A percentile compares a stretch with the other conserved stretches of the same genome.
These are phyloP conservation scores for Catharus ustulatus DNA, from an alignment of 2,797 vertebrate genomes.

Conservation along the genomic window DNA sequence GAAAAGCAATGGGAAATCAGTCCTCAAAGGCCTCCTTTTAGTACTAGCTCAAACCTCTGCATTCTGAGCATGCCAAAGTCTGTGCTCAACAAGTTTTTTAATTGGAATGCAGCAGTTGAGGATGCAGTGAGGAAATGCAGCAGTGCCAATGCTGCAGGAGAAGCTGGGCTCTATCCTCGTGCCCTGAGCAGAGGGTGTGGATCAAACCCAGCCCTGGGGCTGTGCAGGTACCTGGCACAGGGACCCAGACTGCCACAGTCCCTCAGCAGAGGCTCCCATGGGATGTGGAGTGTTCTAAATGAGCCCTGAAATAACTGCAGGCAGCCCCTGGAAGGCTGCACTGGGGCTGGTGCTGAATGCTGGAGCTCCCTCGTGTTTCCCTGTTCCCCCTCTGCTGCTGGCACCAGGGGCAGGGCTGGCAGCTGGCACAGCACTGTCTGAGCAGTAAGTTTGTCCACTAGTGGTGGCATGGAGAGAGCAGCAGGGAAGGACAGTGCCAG, in stretches of 20 bases:
- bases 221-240: too few species aligned
- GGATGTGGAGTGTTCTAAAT: neutral
- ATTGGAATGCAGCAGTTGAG: neutral
- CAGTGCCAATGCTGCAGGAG: neutral
- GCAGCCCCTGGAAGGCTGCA: neutral
- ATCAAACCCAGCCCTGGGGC: neutral
- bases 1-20: neutral
- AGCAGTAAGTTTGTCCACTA: neutral
- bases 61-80: neutral
- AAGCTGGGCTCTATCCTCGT: rapidly evolving
- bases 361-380: rapidly evolving
- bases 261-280: rapidly evolving
- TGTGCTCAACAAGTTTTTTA: rapidly evolving
- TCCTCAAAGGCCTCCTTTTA: neutral
- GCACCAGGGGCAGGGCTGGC: rapidly evolving
- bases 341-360: rapidly evolving
- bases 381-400: neutral
- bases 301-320: rapidly evolving
- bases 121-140: neutral
- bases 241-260: too few species aligned
- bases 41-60: neutral
- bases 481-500: neutral
- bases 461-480: neutral
- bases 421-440: neutral
- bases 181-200: rapidly evolving